These are phyloP conservation scores for Platichthys stellatus DNA, from an alignment of 2,113 vertebrate species.

Conservation along the genomic window DNA sequence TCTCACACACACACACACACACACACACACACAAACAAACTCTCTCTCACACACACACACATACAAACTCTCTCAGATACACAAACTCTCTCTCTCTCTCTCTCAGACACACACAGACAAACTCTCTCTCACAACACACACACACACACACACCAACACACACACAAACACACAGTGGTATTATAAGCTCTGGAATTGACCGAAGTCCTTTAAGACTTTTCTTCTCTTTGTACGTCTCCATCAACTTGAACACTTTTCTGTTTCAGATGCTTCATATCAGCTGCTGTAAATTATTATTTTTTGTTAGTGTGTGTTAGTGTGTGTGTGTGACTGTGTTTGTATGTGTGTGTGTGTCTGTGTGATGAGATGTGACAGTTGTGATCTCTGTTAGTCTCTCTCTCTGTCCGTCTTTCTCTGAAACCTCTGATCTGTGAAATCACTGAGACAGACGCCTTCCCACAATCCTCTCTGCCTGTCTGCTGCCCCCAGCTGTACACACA, in stretches of 20 bases:
- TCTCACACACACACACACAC: too few relatives aligned
- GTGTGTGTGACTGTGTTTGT: background rate
- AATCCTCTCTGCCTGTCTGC: slow-evolving; percentile 64
- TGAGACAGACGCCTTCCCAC: slow-evolving; percentile 66
- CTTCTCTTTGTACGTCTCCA: background rate
- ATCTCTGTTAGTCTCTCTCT: slow-evolving; percentile 70
- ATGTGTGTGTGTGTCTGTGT: slow-evolving; percentile 52
- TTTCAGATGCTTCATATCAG: background rate
- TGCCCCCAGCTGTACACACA: slow-evolving; percentile 67
- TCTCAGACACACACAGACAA: background rate
- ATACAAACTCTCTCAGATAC: too few relatives aligned
- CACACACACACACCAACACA: background rate
- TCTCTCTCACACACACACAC: too few relatives aligned
- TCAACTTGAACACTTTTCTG: background rate
- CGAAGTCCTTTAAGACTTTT: too few relatives aligned
- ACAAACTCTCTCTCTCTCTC: too few relatives aligned
- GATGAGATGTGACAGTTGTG: slow-evolving; percentile 76
- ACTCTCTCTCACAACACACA: background rate
- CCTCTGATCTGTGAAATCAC: slow-evolving; percentile 63
- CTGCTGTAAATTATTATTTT: too few relatives aligned
- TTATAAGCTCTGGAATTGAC: too few relatives aligned
- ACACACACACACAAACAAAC: too few relatives aligned
- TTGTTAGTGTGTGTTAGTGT: background rate
- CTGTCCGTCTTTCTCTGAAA: slow-evolving; percentile 60
- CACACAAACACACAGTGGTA: background rate